Base-by-base conservation (phyloP, 2,797 vertebrate species). In the Propithecus perrieri region DNA sequence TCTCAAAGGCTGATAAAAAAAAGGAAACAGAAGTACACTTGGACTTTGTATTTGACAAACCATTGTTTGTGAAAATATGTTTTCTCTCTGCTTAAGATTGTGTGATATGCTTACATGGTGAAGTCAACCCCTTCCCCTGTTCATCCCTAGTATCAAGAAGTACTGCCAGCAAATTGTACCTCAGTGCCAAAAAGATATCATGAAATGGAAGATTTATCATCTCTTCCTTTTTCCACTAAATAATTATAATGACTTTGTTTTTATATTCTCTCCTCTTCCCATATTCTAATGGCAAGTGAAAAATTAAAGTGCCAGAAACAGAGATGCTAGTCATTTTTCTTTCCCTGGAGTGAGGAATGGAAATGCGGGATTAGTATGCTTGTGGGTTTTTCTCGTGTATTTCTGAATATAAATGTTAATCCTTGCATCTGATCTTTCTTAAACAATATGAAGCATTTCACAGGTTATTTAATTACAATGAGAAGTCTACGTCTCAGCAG, bases 171-270 rank as follows among this genome's bases (percentile, higher is more conserved):
- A 92, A 33, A 55, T 74, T 87, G 76, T 41, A 89, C 57, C 28
- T 90, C 17, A 30, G 33, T 28, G 75, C 28, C 57, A 72, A 69
- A 90, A 85, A 65, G 11, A 63, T 69, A 46, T 78, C 38, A 26
- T 35, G 28, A 75, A 26, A 59, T 50, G 13, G 17, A 69, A 22
- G n/a, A 67, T 50, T n/a, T 85, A 87, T 74, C 53, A 74, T 84
- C 10, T 87, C 24, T 93, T 90, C 10, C 35, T 74, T 92, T 85
- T 33, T 24, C 46, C 6, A 17, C 59, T 38, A 71, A 48, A 84
- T 89, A 95, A 92, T 53, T 65, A 71, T 80, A 22, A 38, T 92
- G 79, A 74, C 30, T 84, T 57, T 84, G 30, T 74, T 92, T 93
- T 72, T 87, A 17, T 88, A 43, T 50, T 84, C n/a, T 75, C 12